Conservation (phyloP, 2,797 vertebrate genomes). For the Mareca strepera region DNA sequence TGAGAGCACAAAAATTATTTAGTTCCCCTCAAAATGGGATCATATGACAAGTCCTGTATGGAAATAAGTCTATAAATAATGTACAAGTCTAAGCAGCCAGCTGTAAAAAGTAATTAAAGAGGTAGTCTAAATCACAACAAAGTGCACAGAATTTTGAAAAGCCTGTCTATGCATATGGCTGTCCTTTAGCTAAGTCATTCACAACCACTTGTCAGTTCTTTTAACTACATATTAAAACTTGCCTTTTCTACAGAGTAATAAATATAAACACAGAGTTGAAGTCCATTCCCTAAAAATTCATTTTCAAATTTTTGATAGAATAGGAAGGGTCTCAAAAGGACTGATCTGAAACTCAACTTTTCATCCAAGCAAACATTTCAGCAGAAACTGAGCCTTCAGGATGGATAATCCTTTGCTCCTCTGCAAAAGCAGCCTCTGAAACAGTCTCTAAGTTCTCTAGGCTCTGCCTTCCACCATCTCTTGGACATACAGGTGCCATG, state of each 20-base stretch:
- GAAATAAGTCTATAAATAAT: conserved; percentile 56
- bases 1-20: background rate
- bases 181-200: background rate
- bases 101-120: conserved; percentile 76
- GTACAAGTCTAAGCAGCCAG: conserved; percentile 51
- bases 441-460: background rate
- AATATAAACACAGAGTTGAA: background rate
- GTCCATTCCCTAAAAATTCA: background rate
- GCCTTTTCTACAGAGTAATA: background rate
- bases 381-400: background rate
- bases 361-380: background rate
- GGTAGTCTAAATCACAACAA: conserved; percentile 72
- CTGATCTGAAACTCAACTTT: background rate
- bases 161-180: background rate
- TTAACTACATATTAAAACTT: background rate
- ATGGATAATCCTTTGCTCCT: background rate
- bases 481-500: background rate
- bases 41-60: conserved; percentile 1
- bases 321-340: background rate
- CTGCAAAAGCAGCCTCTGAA: background rate
- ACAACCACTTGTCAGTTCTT: background rate
- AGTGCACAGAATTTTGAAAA: conserved; percentile 65
- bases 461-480: background rate
- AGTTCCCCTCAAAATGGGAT: background rate
- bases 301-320: background rate